Percentiles rank a stretch among this genome's conserved stretches.
These are phyloP conservation scores for Drosophila pectinifera DNA, from an alignment of 1,140 invertebrate genomes.

Conservation along the genomic window DNA sequence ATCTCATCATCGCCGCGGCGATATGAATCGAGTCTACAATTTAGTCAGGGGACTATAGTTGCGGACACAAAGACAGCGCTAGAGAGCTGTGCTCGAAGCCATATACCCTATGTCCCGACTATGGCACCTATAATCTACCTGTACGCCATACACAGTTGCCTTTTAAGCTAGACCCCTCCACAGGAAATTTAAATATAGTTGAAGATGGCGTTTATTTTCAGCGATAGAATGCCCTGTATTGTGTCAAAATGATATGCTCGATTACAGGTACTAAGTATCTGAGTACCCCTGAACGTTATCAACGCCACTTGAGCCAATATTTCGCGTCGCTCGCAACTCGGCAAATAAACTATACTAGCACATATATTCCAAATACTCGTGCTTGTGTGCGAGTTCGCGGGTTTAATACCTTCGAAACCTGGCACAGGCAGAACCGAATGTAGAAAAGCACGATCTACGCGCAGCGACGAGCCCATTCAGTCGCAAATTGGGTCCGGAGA, in stretches of 20 bases:
- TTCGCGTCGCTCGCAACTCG: slow-evolving; percentile 29
- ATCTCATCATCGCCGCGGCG: slow-evolving; percentile 23
- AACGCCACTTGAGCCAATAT: slow-evolving; percentile 55
- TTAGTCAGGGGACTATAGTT: slow-evolving; percentile 37
- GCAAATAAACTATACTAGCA: slow-evolving; percentile 17
- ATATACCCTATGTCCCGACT: background rate
- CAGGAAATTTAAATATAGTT: background rate
- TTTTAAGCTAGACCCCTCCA: background rate
- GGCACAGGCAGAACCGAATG: background rate
- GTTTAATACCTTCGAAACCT: slow-evolving; percentile 31
- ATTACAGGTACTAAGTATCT: slow-evolving; percentile 13
- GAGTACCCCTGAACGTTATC: slow-evolving; percentile 39
- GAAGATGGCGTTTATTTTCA: background rate
- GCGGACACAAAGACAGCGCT: background rate
- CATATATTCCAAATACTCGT: background rate
- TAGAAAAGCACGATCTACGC: slow-evolving; percentile 27
- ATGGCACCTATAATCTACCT: background rate
- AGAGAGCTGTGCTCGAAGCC: background rate
- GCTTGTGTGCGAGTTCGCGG: slow-evolving; percentile 11
- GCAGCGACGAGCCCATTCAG: slow-evolving; percentile 31
- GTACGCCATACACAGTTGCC: background rate
- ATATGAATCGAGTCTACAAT: slow-evolving; percentile 51
- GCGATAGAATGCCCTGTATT: background rate
- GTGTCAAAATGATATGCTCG: slow-evolving; percentile 7
- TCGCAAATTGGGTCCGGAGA: slow-evolving; percentile 12